Base-by-base conservation (phyloP, 2,113 vertebrate species). In the Gorilla gorilla region DNA sequence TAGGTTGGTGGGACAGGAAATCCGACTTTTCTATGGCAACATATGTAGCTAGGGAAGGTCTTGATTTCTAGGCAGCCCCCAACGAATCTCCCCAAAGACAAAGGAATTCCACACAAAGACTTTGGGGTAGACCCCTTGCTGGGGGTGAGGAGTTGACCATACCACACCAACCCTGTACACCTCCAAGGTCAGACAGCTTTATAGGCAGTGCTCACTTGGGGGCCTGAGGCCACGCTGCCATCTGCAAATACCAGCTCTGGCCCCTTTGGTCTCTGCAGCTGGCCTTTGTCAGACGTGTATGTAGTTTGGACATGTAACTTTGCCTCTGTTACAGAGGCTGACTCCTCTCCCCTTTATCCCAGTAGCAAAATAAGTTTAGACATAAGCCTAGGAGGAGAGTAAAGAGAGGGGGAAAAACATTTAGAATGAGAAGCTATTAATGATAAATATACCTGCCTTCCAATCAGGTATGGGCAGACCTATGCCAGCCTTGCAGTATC, bases 401-500 rank as follows among this genome's bases (percentile, higher is more conserved):
- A 7, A n/a, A 27, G 20, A 3, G 8, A 12, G n/a, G 8, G 8
- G 50, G 45, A 45, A 32, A 73, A 83, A 25, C 1, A 9, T 6
- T 68, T 30, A 30, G 17, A 38, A 25, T 18, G 27, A 79, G 40
- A 59, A 83, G 27, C 32, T 88, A 9, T 20, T 86, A 68, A n/a
- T 22, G 16, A 88, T 30, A 59, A 73, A 89, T 23, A 81, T 30
- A 32, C 12, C 16, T 27, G 3, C 59, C 72, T 68, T 40, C 3
- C 0, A 1, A 2, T 45, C 9, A 52, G 55, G 22, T 6, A 1
- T 4, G 22, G 78, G 55, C 55, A 25, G 6, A 38, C 6, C 20
- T 35, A 23, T 0, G 0, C 3, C 30, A 23, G 48, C 18, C 52
- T 64, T 8, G 6, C 22, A 0, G 1, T 17, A 3, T 11, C 25